Conservation (phyloP, 2,888 invertebrate species). For the Dicycla oo region DNA sequence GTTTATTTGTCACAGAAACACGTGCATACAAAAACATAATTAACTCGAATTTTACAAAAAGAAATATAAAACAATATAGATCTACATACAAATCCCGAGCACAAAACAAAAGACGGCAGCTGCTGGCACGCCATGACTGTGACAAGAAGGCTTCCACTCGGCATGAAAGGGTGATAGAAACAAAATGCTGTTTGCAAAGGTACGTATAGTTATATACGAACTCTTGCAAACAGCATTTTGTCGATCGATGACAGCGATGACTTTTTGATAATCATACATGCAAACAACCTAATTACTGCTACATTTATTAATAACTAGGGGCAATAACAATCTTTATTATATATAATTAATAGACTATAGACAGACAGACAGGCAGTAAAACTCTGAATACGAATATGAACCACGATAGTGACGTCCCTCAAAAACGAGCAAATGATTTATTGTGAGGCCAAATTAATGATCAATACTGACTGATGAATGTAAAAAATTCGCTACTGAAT, state of each 20-base stretch:
- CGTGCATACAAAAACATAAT: too few relatives aligned
- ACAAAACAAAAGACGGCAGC: too few relatives aligned
- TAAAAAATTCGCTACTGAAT: slow-evolving; percentile 39
- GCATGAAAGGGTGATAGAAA: neutral
- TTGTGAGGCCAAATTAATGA: slow-evolving; percentile 52
- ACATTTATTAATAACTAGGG: neutral
- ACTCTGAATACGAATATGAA: neutral
- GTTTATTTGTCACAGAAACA: too few relatives aligned
- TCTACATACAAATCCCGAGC: too few relatives aligned
- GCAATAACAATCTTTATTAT: neutral
- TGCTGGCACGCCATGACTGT: too few relatives aligned
- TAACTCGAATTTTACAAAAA: too few relatives aligned
- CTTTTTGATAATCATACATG: neutral
- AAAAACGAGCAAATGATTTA: slow-evolving; percentile 56
- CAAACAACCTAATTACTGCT: too few relatives aligned
- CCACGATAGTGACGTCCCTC: slow-evolving; percentile 31
- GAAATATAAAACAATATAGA: too few relatives aligned
- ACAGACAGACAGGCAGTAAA: slow-evolving; percentile 14
- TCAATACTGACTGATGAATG: slow-evolving; percentile 51
- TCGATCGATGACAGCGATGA: neutral
- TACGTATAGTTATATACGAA: too few relatives aligned
- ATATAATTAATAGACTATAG: neutral
- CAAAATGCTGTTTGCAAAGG: neutral
- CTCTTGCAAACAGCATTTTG: too few relatives aligned
- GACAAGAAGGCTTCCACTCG: too few relatives aligned